These are phyloP conservation scores for Sesia apiformis DNA, from an alignment of 2,888 invertebrate species.

Conservation along the genomic window DNA sequence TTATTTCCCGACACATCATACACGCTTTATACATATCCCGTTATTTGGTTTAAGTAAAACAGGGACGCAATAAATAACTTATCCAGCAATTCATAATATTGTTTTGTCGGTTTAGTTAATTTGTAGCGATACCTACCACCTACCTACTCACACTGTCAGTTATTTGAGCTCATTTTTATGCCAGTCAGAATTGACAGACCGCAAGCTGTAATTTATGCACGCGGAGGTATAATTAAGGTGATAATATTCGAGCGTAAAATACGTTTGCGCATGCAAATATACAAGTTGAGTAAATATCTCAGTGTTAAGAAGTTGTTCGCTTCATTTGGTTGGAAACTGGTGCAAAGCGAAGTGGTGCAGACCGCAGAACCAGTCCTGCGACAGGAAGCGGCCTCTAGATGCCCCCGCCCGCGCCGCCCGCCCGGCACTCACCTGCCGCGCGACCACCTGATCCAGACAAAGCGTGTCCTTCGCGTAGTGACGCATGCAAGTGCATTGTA, in stretches of 20 bases:
- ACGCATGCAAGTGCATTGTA: conserved; percentile 70
- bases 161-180: not conserved
- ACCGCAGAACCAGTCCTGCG: conserved; percentile 57
- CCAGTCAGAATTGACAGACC: conserved; percentile 3
- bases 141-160: not conserved
- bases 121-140: not conserved
- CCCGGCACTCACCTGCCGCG: conserved; percentile 12
- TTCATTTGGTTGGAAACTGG: conserved; percentile 55
- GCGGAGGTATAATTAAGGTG: conserved; percentile 8
- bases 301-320: conserved; percentile 51
- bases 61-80: no score
- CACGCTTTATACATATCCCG: no score
- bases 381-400: conserved; percentile 51
- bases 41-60: no score
- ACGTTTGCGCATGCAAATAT: conserved; percentile 19
- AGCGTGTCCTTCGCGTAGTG: conserved; percentile 66
- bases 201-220: conserved; percentile 6
- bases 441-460: conserved; percentile 67
- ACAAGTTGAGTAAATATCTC: conserved; percentile 24
- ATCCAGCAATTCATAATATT: not conserved
- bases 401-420: conserved; percentile 26
- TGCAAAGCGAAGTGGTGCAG: conserved; percentile 67
- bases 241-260: conserved; percentile 12
- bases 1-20: no score
- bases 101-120: not conserved